These are phyloP conservation scores for Calyptommatus sinebrachiatus DNA, from an alignment of 2,113 vertebrate species.

Conservation along the genomic window DNA sequence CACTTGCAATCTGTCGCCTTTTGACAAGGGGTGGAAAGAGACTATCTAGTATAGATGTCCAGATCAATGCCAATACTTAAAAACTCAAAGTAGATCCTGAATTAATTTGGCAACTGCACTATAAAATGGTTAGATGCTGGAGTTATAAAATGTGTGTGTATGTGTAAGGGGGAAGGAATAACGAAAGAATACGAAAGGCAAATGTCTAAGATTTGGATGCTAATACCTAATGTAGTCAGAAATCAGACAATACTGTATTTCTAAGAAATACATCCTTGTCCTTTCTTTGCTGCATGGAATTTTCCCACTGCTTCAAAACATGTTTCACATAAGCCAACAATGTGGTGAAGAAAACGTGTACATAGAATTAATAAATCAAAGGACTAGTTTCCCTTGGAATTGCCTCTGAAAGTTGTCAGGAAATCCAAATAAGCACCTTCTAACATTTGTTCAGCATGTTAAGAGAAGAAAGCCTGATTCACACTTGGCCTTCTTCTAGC, in stretches of 20 bases:
- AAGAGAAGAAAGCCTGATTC: too few species aligned
- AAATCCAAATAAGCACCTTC: too few species aligned
- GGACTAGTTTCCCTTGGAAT: neutral
- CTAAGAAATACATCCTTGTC: neutral
- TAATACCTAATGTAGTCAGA: neutral
- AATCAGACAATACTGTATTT: neutral
- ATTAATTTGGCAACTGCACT: neutral
- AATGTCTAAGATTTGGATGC: neutral
- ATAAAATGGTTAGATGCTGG: neutral
- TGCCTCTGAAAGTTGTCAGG: neutral
- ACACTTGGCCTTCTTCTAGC: too few species aligned
- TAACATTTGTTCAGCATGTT: neutral
- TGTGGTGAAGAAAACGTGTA: neutral
- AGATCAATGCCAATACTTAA: conserved; percentile 14
- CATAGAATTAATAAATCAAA: neutral
- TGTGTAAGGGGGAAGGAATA: too few species aligned
- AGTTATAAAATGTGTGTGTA: too few species aligned
- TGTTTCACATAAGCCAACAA: neutral
- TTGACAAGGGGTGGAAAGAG: conserved; percentile 13
- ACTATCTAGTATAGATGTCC: conserved; percentile 11
- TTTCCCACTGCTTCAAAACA: neutral
- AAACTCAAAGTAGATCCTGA: conserved; percentile 1
- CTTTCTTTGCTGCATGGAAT: neutral
- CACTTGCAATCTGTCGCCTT: conserved; percentile 54
- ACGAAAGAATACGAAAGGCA: neutral